A percentile compares a stretch with the other conserved stretches of the same genome.
Evolutionary conservation across 2,888 invertebrate genomes (phyloP).

Genomic region (Heliconius ismenius): DNA sequence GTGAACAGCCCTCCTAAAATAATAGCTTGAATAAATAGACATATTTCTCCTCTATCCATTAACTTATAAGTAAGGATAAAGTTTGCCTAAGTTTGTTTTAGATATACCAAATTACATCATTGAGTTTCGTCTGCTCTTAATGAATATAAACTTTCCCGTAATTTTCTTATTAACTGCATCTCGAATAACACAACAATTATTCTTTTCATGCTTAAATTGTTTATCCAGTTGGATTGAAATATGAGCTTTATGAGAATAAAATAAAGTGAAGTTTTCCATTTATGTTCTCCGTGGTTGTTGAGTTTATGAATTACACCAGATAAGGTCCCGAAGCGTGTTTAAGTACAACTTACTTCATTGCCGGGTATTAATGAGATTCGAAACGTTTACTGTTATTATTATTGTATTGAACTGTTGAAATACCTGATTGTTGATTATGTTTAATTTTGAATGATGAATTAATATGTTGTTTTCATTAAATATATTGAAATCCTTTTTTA

Average conservation of each 20-base stretch:
- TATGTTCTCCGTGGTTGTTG: constrained; percentile 52
- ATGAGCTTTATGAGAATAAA: constrained; percentile 44
- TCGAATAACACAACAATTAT: constrained; percentile 11
- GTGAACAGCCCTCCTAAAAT: constrained; percentile 72
- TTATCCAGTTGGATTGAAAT: constrained; percentile 12
- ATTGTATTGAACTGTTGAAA: constrained; percentile 53
- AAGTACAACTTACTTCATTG: constrained; percentile 79
- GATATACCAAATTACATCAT: not conserved
- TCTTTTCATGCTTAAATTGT: constrained; percentile 20
- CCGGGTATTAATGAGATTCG: constrained; percentile 71
- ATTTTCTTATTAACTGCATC: not conserved
- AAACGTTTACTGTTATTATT: constrained; percentile 59
- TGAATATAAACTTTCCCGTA: constrained; percentile 6
- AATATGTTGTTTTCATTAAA: too few species aligned
- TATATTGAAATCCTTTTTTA: too few species aligned
- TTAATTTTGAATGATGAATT: not conserved
- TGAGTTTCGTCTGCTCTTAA: not conserved
- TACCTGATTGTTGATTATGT: not conserved
- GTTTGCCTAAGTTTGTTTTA: not conserved
- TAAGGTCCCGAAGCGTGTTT: constrained; percentile 72
- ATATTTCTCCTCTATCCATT: not conserved
- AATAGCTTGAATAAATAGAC: constrained; percentile 23
- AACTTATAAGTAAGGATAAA: constrained; percentile 1
- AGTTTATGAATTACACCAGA: constrained; percentile 65
- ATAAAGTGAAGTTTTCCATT: constrained; percentile 63